phyloP scores from a whole-genome alignment of 2,113 vertebrate genomes.

The Gulo gulo region DNA sequence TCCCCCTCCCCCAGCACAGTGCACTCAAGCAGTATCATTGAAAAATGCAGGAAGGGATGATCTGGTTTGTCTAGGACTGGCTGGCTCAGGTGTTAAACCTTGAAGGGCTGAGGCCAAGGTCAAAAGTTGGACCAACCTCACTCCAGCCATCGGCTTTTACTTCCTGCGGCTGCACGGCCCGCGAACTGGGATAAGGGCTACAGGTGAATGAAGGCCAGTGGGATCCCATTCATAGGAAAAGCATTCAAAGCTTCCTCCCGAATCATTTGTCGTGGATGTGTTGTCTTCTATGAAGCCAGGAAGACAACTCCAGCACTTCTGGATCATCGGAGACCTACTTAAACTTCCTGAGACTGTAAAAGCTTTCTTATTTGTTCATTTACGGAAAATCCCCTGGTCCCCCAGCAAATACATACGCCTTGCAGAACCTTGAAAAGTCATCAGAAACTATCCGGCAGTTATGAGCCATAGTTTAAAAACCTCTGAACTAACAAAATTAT shows the following conservation, averaged over 20 bases:
- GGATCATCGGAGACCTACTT: constrained; percentile 42
- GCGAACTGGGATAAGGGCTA: neutral
- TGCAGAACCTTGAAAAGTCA: constrained; percentile 51
- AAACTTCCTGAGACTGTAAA: constrained; percentile 63
- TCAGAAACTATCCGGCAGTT: constrained; percentile 49
- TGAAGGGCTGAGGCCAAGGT: neutral
- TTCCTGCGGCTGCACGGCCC: neutral
- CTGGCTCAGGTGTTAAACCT: neutral
- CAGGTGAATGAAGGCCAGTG: neutral
- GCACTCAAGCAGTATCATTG: neutral
- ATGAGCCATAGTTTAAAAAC: constrained; percentile 64
- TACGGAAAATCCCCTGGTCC: constrained; percentile 44
- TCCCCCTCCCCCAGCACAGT: neutral
- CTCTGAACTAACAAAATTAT: constrained; percentile 75
- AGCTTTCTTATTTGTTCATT: constrained; percentile 49
- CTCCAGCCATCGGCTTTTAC: neutral
- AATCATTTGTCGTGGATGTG: neutral
- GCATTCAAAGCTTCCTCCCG: neutral
- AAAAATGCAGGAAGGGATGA: neutral
- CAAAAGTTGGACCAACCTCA: neutral
- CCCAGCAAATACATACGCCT: constrained; percentile 54
- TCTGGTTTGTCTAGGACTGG: neutral
- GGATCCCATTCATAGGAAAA: neutral
- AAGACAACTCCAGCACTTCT: constrained; percentile 45
- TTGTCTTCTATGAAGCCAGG: constrained; percentile 40